Evolutionary conservation across 2,888 invertebrate genomes (phyloP).

Genomic region (Lithophane semibrunnea): DNA sequence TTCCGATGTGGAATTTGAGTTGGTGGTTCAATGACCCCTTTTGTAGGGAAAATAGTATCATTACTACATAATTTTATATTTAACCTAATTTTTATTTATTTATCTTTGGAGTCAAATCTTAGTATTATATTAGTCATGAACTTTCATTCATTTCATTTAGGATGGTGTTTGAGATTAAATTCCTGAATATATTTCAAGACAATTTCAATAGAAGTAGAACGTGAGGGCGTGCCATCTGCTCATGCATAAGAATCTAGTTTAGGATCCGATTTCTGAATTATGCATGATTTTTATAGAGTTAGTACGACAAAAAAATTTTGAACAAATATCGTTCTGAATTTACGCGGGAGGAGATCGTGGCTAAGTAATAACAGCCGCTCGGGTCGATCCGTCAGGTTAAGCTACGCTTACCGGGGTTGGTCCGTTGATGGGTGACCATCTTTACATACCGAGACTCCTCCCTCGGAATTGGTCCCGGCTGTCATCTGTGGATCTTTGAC

Average conservation of each 20-base stretch:
- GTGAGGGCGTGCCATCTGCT: conserved; percentile 70
- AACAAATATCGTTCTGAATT: conserved; percentile 37
- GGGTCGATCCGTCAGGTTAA: too few species aligned
- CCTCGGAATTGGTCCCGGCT: too few species aligned
- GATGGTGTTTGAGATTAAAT: conserved; percentile 32
- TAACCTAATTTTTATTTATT: not conserved
- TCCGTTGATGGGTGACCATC: too few species aligned
- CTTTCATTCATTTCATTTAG: conserved; percentile 4
- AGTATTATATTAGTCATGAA: not conserved
- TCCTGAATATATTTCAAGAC: conserved; percentile 33
- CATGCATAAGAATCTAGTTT: conserved; percentile 69
- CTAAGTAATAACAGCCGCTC: too few species aligned
- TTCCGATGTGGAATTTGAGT: not conserved
- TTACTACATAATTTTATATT: not conserved
- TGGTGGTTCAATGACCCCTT: not conserved
- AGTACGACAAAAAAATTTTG: conserved; percentile 52
- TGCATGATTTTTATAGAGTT: conserved; percentile 68
- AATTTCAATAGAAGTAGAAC: conserved; percentile 60
- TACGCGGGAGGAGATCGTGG: too few species aligned
- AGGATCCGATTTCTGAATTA: conserved; percentile 71
- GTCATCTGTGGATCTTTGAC: too few species aligned
- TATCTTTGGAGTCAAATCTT: too few species aligned
- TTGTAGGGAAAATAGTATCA: not conserved
- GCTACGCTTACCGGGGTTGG: too few species aligned
- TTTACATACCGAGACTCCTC: too few species aligned